Base-by-base conservation (phyloP, 2,797 vertebrate genomes). In the Alca torda region DNA sequence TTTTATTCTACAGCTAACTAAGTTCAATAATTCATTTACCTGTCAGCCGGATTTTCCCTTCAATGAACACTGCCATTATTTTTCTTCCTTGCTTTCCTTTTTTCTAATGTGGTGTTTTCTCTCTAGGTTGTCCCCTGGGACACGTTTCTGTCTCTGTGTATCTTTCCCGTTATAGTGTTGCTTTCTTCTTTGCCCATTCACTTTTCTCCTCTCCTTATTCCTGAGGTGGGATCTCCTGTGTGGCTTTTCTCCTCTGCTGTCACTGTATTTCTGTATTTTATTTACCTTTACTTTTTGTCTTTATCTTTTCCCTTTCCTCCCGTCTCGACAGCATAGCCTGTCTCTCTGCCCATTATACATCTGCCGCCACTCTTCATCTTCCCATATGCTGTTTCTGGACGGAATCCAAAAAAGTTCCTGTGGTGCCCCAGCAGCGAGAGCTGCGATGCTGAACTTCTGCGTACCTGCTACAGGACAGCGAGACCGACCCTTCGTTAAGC, bases 381-480 rank as follows among this genome's bases (percentile, higher is more conserved):
- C 24, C n/a, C 37, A 6, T 57, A 16, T 75, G 45, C 41, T 87
- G 4, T 85, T 85, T 60, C 60, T 93, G 85, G 67, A 87, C 33
- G 61, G 84, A 84, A 82, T 51, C n/a, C 14, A 30, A 78, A 57
- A 46, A 76, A 63, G 11, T n/a, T 80, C 6, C 9, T 56, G 51
- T 70, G 21, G 11, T 74, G 16, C 21, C 26, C 28, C 48, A 43
- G 24, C 28, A 91, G 30, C 0, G 3, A 50, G 72, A 85, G 13
- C 17, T 51, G 18, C 59, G 69, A 8, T 59, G 15, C 51, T 46
- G 53, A 35, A 61, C 26, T 68, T 84, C 13, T 53, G 46, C 0
- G 0, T 72, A 6, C 7, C 25, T 90, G 18, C 31, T 57, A 12
- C 1, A 2, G n/a, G 28, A 54, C 3, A 6, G n/a, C 0, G 1